Base-by-base conservation (phyloP, 2,113 vertebrate genomes). In the Tragelaphus imberbis region DNA sequence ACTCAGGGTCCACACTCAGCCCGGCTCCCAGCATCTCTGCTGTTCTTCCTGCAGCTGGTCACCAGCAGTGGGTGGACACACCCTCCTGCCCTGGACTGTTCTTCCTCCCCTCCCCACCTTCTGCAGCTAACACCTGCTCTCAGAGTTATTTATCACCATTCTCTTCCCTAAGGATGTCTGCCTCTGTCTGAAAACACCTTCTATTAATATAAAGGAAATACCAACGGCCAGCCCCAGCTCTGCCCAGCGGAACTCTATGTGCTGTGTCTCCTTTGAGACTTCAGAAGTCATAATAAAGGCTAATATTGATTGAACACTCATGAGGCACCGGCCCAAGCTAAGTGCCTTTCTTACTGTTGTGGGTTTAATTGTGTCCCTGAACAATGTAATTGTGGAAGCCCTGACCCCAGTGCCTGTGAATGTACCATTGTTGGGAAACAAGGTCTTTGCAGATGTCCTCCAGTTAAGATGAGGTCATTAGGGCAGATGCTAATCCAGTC, bases 31-130 rank as follows among this genome's bases (percentile, higher is more conserved):
- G 30, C 5, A 4, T 51, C 33, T 28, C 93, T 68, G 33, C 77
- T 27, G 0, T 19, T 6, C 8, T 0, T 40, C 77, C 77, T 55
- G 8, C 36, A 63, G 55, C 53, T 6, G 1, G 56, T 80, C 79
- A 7, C 40, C 56, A 28, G 2, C 1, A 2, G 13, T 44, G n/a
- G 89, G 27, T 0, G 15, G 84, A 5, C 1, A 2, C 9, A 15
- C 12, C 36, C 27, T 15, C 47, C 55, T 0, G 53, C 33, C 28
- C 2, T 5, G 53, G 9, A 10, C 3, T 0, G 0, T 3, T 30
- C 11, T 33, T 2, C 47, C 53, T 61, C 23, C 75, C 77, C 16
- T 4, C 92, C 56, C 71, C 0, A 10, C 77, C 55, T 27, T 12
- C 77, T 2, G 30, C 11, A 7, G 33, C 63, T 23, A 13, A 56